Conservation (phyloP, 2,797 vertebrate species). For the Chelmon rostratus region DNA sequence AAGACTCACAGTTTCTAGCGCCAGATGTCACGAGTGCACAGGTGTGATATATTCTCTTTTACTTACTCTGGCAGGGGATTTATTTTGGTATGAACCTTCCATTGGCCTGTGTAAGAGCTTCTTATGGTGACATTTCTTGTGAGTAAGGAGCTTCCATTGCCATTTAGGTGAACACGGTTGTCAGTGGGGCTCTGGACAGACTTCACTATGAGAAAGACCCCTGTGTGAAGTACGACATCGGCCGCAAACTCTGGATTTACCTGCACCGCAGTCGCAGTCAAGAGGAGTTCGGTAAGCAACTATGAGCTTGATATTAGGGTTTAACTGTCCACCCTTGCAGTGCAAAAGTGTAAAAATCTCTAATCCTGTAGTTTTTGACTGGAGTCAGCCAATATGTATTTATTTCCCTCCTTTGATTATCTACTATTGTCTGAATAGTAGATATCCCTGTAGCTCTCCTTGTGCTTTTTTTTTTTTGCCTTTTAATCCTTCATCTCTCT, state of each 20-base stretch:
- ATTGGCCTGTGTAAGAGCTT: background rate
- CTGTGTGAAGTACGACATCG: conserved; percentile 98
- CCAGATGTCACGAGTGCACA: conserved; percentile 99
- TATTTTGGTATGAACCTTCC: background rate
- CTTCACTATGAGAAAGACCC: conserved; percentile 99
- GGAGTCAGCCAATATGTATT: background rate
- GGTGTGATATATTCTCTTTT: conserved; percentile 73
- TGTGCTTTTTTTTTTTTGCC: background rate
- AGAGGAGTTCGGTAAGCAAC: conserved; percentile 94
- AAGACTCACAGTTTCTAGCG: conserved; percentile 98
- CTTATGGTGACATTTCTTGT: background rate
- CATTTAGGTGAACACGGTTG: conserved; percentile 95
- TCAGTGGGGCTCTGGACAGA: conserved; percentile 96
- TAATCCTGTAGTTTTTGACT: background rate
- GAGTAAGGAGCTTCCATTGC: conserved; percentile 4
- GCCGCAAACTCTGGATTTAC: conserved; percentile 98
- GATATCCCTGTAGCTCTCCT: background rate
- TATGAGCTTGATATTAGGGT: background rate
- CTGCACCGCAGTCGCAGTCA: conserved; percentile 95
- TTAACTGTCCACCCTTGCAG: background rate
- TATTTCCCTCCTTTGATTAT: background rate
- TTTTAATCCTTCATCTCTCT: background rate
- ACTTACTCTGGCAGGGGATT: background rate
- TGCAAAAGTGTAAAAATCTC: background rate
- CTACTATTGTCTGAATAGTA: background rate